These are phyloP conservation scores for Neodon shergylaensis DNA, from an alignment of 2,113 vertebrate species.

Conservation along the genomic window DNA sequence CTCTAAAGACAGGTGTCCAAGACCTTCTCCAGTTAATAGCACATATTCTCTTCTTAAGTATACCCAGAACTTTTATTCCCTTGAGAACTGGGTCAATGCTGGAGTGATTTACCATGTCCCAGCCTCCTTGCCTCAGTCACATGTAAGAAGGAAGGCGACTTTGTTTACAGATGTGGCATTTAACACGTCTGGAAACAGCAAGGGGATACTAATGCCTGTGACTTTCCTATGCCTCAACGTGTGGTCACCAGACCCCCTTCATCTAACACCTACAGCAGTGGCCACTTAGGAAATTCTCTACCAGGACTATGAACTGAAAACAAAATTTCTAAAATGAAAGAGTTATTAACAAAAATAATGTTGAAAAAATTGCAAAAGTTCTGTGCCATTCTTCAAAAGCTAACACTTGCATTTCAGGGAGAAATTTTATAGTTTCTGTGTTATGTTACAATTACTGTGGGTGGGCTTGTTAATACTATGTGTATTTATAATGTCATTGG, in stretches of 20 bases:
- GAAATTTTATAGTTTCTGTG: background rate
- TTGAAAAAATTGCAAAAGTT: background rate
- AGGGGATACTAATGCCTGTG: background rate
- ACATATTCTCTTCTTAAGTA: background rate
- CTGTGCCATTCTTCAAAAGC: background rate
- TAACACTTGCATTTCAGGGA: background rate
- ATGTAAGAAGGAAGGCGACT: background rate
- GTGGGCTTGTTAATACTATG: background rate
- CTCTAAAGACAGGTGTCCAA: background rate
- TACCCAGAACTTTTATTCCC: background rate
- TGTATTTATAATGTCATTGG: background rate
- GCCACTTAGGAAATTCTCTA: background rate
- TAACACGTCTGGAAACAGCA: background rate
- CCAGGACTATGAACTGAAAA: background rate
- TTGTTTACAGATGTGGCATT: background rate
- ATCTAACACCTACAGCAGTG: background rate
- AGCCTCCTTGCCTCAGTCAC: background rate
- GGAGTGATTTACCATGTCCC: background rate
- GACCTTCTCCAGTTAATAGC: background rate
- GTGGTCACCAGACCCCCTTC: background rate
- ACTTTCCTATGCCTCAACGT: background rate
- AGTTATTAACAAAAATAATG: background rate
- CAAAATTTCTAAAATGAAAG: background rate
- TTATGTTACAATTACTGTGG: background rate
- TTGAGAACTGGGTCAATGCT: background rate